These are phyloP conservation scores for Drosophila birchii DNA, from an alignment of 2,888 invertebrate genomes.

Conservation along the genomic window DNA sequence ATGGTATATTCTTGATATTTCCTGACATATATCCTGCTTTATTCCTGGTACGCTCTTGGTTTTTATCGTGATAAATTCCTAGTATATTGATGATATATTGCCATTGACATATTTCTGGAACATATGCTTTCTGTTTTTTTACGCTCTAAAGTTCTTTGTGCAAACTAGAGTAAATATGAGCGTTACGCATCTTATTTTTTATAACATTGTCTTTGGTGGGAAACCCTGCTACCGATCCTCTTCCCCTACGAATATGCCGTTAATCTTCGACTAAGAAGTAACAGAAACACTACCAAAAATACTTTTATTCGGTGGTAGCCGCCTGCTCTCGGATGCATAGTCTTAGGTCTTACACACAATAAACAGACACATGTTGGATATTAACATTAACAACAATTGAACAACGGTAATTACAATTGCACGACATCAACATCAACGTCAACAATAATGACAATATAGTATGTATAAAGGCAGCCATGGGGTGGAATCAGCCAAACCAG, in stretches of 20 bases:
- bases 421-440: slow-evolving; percentile 62
- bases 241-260: not conserved
- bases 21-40: not conserved
- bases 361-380: slow-evolving; percentile 41
- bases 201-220: not conserved
- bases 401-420: slow-evolving; percentile 69
- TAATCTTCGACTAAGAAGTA: slow-evolving; percentile 1
- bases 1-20: not conserved
- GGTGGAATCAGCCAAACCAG: slow-evolving; percentile 27
- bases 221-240: not conserved
- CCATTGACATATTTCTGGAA: not conserved
- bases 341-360: slow-evolving; percentile 44
- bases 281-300: slow-evolving; percentile 59
- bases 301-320: slow-evolving; percentile 71
- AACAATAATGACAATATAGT: slow-evolving; percentile 60
- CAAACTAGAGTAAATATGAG: slow-evolving; percentile 2
- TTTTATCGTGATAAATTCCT: not conserved
- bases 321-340: slow-evolving; percentile 52
- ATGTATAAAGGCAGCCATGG: not conserved
- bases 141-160: not conserved
- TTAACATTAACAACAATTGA: slow-evolving; percentile 56
- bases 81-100: not conserved
- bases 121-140: too few species aligned
- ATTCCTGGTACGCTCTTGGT: too few species aligned
- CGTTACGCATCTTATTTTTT: not conserved